A percentile compares a stretch with the other conserved stretches of the same genome.
Evolutionary conservation across 2,797 vertebrate species (phyloP).

Genomic region (Cossypha heuglini): DNA sequence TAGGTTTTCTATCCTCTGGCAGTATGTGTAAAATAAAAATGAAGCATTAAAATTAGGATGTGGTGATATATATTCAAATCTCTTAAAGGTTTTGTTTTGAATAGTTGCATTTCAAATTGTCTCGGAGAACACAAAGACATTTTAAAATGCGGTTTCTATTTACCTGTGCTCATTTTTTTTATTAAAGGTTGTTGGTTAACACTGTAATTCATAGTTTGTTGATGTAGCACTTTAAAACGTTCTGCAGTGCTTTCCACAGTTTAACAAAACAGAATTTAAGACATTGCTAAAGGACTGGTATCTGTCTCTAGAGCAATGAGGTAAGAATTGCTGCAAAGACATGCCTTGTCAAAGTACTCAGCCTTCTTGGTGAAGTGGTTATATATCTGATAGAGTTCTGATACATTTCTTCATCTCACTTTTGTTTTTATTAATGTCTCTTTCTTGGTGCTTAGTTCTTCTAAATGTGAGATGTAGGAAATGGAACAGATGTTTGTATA

Average conservation of each 20-base stretch:
- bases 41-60: background rate
- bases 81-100: background rate
- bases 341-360: background rate
- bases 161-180: background rate
- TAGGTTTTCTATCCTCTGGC: background rate
- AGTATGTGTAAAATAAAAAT: background rate
- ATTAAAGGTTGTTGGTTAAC: background rate
- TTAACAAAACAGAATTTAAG: constrained; percentile 18
- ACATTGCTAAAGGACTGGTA: background rate
- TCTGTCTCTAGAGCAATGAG: constrained; percentile 37
- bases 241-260: background rate
- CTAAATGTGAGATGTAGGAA: constrained; percentile 61
- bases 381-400: constrained; percentile 45
- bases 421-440: constrained; percentile 64
- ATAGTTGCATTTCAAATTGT: background rate
- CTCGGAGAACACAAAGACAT: background rate
- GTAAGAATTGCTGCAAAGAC: constrained; percentile 48
- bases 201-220: background rate
- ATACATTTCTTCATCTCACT: background rate
- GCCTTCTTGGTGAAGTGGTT: constrained; percentile 26
- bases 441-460: constrained; percentile 63
- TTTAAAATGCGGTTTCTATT: background rate
- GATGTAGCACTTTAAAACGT: background rate
- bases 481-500: constrained; percentile 71
- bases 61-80: background rate